Base-by-base conservation (phyloP, 2,888 invertebrate genomes). In the Eilema caniola region DNA sequence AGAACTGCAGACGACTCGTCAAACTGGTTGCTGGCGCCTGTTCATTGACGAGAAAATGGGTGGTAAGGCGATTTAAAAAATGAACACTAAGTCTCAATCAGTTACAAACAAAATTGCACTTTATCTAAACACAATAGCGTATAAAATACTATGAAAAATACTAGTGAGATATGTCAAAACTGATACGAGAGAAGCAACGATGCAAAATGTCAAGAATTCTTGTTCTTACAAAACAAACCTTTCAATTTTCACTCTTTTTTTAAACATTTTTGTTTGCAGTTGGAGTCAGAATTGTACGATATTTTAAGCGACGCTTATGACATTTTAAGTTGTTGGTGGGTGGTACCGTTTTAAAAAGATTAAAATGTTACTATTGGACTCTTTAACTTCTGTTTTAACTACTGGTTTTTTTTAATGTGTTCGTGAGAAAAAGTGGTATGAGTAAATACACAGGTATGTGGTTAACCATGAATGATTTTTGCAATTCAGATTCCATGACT, bases 11-110 rank as follows among this genome's bases (percentile, higher is more conserved):
- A 81, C 74, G 71, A 80, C 85, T 78, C 78, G 83, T 82, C 80
- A 84, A 88, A 90, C 90, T 73, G 87, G 90, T 89, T 79, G 61
- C 72, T 84, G 90, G 90, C 90, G 90, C 90, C 90, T 86, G 82
- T 83, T 89, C 90, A 91, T 90, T 90, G 85, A 90, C 85, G 81
- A 86, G 85, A 81, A 86, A 88, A 87, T 87, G 87, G 85, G 84
- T 85, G 86, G 86, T 74, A 83, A 80, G 75, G 71, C 64, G 14
- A 56, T 67, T 62, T 57, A 61, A 78, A 80, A 84, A 88, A 86
- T 85, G 86, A 86, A 86, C 73, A 77, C 70, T 84, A 80, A 88
- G 84, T 84, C 83, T 12, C 60, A 74, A 70, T 24, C 2, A 0
- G 3, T 23, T 16, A 0, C 67, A 80, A 25, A 1, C 7, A 0